Evolutionary conservation across 1,140 invertebrate genomes (phyloP).

Genomic region (Hyles vespertilio): DNA sequence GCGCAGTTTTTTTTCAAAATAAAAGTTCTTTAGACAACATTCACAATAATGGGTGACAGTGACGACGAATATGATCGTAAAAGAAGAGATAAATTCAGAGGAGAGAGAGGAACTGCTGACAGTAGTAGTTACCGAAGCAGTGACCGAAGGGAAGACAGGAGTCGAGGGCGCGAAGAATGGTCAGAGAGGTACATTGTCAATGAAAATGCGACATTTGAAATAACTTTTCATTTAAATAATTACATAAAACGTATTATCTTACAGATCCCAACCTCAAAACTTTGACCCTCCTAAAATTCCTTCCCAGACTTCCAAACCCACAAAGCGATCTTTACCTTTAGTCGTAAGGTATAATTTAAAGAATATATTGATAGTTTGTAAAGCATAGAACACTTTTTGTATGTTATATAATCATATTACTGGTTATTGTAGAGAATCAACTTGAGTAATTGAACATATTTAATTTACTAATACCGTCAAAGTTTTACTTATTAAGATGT

Average conservation of each 20-base stretch:
- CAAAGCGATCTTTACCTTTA: constrained; percentile 45
- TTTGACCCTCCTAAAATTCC: constrained; percentile 44
- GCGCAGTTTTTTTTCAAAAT: too few species aligned
- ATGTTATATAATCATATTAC: too few species aligned
- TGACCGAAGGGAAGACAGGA: constrained; percentile 81
- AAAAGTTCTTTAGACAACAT: background rate
- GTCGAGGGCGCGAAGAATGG: constrained; percentile 83
- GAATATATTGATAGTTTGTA: background rate
- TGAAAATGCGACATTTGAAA: background rate
- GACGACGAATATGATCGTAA: constrained; percentile 95
- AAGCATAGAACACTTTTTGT: too few species aligned
- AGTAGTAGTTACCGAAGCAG: constrained; percentile 86
- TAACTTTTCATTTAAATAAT: background rate
- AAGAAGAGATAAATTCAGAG: constrained; percentile 91
- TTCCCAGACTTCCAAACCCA: constrained; percentile 41
- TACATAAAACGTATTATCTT: constrained; percentile 24
- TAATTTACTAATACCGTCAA: too few species aligned
- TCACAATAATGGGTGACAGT: constrained; percentile 86
- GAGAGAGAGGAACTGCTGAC: constrained; percentile 81
- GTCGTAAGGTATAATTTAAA: constrained; percentile 44
- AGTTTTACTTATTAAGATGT: too few species aligned
- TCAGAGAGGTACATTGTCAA: constrained; percentile 75
- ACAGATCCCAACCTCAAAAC: constrained; percentile 56
- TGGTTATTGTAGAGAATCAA: too few species aligned
- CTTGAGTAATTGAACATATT: too few species aligned